Evolutionary conservation across 2,113 vertebrate genomes (phyloP).

Genomic region (Cyrtonyx montezumae): DNA sequence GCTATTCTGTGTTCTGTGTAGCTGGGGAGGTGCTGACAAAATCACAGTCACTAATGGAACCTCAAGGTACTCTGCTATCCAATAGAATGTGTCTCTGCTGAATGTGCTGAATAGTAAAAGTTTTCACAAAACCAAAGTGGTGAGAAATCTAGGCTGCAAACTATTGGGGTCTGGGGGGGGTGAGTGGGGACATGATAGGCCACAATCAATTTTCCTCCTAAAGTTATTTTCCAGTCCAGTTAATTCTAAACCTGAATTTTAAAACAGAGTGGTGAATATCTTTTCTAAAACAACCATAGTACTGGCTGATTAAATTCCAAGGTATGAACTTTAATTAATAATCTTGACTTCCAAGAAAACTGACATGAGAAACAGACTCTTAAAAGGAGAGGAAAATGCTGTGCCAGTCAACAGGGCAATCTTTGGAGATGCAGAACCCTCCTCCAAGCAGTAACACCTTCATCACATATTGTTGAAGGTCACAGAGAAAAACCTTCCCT

Average conservation of each 20-base stretch:
- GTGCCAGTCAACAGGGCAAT: background rate
- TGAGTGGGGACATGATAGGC: background rate
- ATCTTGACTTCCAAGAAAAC: conserved; percentile 1
- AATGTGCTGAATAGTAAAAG: background rate
- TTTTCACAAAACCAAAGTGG: background rate
- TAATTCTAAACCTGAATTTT: conserved; percentile 34
- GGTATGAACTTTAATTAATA: conserved; percentile 45
- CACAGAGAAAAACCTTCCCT: background rate
- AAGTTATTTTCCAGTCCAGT: conserved; percentile 60
- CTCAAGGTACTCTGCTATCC: background rate
- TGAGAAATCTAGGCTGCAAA: background rate
- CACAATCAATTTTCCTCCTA: conserved; percentile 39
- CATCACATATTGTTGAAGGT: background rate
- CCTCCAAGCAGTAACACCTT: background rate
- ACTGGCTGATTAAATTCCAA: conserved; percentile 2
- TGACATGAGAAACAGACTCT: background rate
- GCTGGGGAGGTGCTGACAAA: background rate
- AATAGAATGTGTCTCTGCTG: background rate
- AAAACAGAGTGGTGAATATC: conserved; percentile 23
- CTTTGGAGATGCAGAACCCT: background rate
- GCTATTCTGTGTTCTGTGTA: background rate
- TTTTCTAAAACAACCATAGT: conserved; percentile 30
- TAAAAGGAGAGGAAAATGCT: background rate
- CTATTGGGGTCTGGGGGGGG: background rate
- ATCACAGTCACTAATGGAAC: background rate